Evolutionary conservation across 2,888 invertebrate genomes (phyloP).

Genomic region (Cephus rjabovi): DNA sequence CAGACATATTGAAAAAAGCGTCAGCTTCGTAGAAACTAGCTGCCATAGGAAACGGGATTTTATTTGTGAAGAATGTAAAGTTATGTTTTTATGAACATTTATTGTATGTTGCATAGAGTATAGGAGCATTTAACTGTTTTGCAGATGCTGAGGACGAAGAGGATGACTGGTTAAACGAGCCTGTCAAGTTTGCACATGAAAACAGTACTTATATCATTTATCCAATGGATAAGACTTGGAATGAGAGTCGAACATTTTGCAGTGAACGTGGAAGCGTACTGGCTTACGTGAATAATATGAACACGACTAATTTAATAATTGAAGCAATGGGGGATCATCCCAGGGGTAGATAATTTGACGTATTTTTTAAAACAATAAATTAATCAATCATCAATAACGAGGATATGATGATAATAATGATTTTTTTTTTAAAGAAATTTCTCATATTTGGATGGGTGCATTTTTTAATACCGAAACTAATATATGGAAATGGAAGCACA

Average conservation of each 20-base stretch:
- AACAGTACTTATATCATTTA: conserved; percentile 45
- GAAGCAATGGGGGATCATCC: conserved; percentile 51
- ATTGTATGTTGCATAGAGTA: not conserved
- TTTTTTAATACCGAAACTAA: conserved; percentile 23
- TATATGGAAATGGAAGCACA: conserved; percentile 42
- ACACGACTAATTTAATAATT: conserved; percentile 37
- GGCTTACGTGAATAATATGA: conserved; percentile 33
- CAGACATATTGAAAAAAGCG: conserved; percentile 64
- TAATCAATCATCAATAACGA: not conserved
- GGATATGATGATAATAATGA: too few relatives aligned
- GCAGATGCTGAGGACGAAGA: conserved; percentile 40
- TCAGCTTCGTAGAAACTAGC: conserved; percentile 68
- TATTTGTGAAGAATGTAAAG: conserved; percentile 65
- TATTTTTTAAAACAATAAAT: not conserved
- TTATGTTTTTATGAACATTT: not conserved
- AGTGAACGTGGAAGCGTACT: conserved; percentile 35
- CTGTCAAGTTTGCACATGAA: conserved; percentile 38
- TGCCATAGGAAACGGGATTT: conserved; percentile 70
- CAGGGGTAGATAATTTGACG: conserved; percentile 24
- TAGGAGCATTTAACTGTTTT: not conserved
- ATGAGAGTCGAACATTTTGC: conserved; percentile 40
- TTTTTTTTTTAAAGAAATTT: conserved; percentile 29
- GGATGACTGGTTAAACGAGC: conserved; percentile 44
- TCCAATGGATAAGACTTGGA: conserved; percentile 43
- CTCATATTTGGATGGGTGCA: conserved; percentile 47